phyloP scores from a whole-genome alignment of 2,888 invertebrate species.

The Chrysina gloriosa region DNA sequence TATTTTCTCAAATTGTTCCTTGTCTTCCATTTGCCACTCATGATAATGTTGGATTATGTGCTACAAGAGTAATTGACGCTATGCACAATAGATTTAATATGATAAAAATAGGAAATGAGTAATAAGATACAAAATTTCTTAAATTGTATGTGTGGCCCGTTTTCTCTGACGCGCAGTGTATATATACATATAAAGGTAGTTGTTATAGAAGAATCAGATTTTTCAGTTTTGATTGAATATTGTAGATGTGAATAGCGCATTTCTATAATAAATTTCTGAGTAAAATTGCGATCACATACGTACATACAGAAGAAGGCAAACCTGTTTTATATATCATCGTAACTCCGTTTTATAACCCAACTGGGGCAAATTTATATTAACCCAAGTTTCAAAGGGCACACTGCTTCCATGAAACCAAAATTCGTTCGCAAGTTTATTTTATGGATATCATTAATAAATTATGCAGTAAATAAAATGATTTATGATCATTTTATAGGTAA shows the following conservation, averaged over 20 bases:
- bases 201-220: too few relatives aligned
- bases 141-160: too few relatives aligned
- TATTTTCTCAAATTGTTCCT: too few relatives aligned
- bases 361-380: constrained; percentile 13
- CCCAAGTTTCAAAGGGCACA: constrained; percentile 7
- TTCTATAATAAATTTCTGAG: constrained; percentile 2
- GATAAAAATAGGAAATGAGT: too few relatives aligned
- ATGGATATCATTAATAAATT: background rate
- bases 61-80: too few relatives aligned
- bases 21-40: too few relatives aligned
- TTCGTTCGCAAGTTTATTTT: background rate
- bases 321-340: constrained; percentile 14
- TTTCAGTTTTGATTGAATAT: too few relatives aligned
- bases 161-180: too few relatives aligned
- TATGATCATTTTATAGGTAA: background rate
- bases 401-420: background rate
- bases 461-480: background rate
- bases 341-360: constrained; percentile 14
- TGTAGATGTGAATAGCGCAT: background rate
- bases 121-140: too few relatives aligned
- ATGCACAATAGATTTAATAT: too few relatives aligned
- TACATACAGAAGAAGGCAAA: background rate
- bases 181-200: too few relatives aligned
- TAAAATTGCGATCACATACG: constrained; percentile 14
- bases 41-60: too few relatives aligned